A percentile compares a stretch with the other conserved stretches of the same genome.
Evolutionary conservation across 2,888 invertebrate genomes (phyloP).

Genomic region (Xiphydria camelus): DNA sequence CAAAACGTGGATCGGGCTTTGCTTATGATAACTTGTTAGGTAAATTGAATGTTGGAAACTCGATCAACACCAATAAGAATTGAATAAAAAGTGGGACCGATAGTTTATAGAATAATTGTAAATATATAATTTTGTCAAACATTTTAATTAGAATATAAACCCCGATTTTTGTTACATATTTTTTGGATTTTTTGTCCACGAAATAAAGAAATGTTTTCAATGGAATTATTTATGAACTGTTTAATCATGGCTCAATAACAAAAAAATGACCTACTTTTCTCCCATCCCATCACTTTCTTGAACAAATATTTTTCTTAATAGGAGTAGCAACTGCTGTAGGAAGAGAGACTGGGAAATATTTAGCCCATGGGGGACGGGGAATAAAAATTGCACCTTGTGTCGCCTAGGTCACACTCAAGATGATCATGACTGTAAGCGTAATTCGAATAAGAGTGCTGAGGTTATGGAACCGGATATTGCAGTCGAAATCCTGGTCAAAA

Average conservation of each 20-base stretch:
- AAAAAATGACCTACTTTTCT: background rate
- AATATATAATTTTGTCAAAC: background rate
- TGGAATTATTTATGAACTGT: background rate
- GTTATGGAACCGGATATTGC: background rate
- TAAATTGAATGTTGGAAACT: background rate
- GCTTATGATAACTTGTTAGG: too few relatives aligned
- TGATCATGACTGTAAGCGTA: background rate
- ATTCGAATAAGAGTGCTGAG: background rate
- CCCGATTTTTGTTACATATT: background rate
- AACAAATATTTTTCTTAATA: background rate
- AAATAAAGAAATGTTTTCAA: background rate
- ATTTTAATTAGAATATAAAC: background rate
- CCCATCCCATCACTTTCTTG: background rate
- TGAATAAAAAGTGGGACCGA: background rate
- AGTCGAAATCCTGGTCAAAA: slow-evolving; percentile 2
- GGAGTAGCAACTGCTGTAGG: background rate
- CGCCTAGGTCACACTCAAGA: background rate
- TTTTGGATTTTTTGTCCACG: background rate
- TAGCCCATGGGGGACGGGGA: background rate
- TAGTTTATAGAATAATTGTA: background rate
- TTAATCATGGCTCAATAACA: background rate
- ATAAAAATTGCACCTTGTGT: background rate
- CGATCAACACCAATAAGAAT: background rate
- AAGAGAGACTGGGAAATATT: background rate
- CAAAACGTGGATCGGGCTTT: too few relatives aligned